A percentile compares a stretch with the other conserved stretches of the same genome.
Conservation (phyloP, 2,797 vertebrate species). For the Loriculus beryllinus region DNA sequence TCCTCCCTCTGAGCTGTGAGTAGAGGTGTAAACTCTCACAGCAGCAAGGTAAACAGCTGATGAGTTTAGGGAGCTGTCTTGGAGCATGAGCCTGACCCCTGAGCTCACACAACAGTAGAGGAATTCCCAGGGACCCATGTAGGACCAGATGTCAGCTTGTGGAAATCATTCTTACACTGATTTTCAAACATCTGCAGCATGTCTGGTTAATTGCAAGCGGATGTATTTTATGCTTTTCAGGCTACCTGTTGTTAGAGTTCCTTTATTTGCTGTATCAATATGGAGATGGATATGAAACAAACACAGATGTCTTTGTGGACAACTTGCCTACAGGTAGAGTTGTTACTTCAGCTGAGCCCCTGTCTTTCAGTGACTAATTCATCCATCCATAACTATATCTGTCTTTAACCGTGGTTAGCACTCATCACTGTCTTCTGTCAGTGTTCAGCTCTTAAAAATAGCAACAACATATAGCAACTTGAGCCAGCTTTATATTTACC, state of each 20-base stretch:
- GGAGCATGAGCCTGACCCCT: not conserved
- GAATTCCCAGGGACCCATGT: not conserved
- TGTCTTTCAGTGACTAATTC: not conserved
- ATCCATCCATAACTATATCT: not conserved
- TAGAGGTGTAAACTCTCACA: not conserved
- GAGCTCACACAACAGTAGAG: not conserved
- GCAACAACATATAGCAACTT: not conserved
- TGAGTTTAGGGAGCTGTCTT: not conserved
- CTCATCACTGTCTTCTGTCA: not conserved
- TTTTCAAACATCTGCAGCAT: not conserved
- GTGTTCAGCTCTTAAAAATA: not conserved
- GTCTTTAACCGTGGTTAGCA: not conserved
- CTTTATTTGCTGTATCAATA: not conserved
- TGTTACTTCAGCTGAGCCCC: not conserved
- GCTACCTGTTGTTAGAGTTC: not conserved
- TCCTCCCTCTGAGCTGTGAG: not conserved
- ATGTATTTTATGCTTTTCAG: not conserved
- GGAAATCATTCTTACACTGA: not conserved
- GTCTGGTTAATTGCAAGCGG: not conserved
- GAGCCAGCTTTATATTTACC: not conserved
- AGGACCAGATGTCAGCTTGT: not conserved
- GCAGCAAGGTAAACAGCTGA: not conserved
- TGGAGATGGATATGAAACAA: not conserved
- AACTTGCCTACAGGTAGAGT: not conserved
- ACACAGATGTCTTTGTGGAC: not conserved